Evolutionary conservation across 2,797 vertebrate genomes (phyloP).

Genomic region (Dermochelys coriacea): DNA sequence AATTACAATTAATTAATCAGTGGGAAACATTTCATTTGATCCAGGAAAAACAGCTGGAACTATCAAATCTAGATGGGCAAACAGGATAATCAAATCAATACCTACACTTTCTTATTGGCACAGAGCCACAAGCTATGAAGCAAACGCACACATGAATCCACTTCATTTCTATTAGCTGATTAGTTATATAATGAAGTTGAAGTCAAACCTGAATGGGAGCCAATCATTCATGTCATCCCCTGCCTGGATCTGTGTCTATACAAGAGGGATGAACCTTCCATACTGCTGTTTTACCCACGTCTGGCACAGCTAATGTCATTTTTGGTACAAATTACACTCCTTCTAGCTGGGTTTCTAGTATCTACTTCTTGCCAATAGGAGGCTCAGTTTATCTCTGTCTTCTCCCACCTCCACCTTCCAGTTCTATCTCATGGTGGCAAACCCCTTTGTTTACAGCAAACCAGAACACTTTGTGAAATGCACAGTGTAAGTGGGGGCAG

Average conservation of each 20-base stretch:
- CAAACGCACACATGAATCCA: slow-evolving; percentile 9
- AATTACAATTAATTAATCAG: slow-evolving; percentile 76
- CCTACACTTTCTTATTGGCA: slow-evolving; percentile 47
- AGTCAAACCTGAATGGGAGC: slow-evolving; percentile 25
- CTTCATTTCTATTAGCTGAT: slow-evolving; percentile 41
- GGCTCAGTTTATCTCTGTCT: not conserved
- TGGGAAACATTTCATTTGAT: slow-evolving; percentile 72
- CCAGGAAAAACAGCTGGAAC: slow-evolving; percentile 64
- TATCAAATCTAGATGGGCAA: slow-evolving; percentile 71
- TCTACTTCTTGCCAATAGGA: not conserved
- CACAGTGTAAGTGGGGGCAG: not conserved
- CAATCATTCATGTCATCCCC: not conserved
- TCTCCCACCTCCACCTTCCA: not conserved
- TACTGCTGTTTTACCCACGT: not conserved
- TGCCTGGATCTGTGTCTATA: not conserved
- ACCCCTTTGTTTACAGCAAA: not conserved
- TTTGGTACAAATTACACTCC: not conserved
- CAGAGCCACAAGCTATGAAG: slow-evolving; percentile 40
- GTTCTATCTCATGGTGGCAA: not conserved
- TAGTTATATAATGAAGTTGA: slow-evolving; percentile 47
- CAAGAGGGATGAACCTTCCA: not conserved
- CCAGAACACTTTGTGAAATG: not conserved
- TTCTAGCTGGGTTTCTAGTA: not conserved
- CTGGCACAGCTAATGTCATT: not conserved
- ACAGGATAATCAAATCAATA: slow-evolving; percentile 77